Conservation (phyloP, 2,888 invertebrate species). For the Patella caerulea region DNA sequence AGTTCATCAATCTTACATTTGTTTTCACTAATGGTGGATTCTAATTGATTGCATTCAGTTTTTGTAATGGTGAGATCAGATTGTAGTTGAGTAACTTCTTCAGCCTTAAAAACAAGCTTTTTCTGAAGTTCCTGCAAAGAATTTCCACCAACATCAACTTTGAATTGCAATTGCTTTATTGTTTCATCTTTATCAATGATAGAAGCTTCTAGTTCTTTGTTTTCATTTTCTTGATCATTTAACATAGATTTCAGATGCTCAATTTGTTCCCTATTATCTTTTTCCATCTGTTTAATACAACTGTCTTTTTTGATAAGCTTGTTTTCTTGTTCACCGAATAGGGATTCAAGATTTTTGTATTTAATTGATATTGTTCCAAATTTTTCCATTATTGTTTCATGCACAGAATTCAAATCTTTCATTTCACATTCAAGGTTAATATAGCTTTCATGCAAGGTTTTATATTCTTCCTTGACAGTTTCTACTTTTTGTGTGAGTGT, state of each 20-base stretch:
- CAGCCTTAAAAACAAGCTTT: neutral
- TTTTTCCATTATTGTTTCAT: too few species aligned
- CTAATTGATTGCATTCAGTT: too few species aligned
- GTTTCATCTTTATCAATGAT: neutral
- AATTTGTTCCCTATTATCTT: neutral
- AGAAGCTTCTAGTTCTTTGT: neutral
- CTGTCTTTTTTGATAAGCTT: neutral
- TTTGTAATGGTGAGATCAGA: neutral
- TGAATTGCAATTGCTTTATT: neutral
- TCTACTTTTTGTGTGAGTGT: slow-evolving; percentile 15
- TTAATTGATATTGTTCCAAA: too few species aligned
- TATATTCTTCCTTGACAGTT: slow-evolving; percentile 9
- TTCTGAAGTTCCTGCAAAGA: neutral
- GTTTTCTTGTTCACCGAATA: too few species aligned
- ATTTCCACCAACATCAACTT: neutral
- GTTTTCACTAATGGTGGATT: too few species aligned
- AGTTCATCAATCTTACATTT: too few species aligned
- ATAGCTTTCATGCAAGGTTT: slow-evolving; percentile 20
- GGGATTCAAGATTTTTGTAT: too few species aligned
- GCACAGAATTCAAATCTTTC: too few species aligned
- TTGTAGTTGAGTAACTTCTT: neutral
- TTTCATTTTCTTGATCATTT: neutral
- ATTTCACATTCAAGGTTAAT: slow-evolving; percentile 8
- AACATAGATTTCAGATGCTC: neutral
- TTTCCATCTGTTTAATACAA: neutral